phyloP scores from a whole-genome alignment of 2,888 invertebrate genomes.

The Theristus sp. region DNA sequence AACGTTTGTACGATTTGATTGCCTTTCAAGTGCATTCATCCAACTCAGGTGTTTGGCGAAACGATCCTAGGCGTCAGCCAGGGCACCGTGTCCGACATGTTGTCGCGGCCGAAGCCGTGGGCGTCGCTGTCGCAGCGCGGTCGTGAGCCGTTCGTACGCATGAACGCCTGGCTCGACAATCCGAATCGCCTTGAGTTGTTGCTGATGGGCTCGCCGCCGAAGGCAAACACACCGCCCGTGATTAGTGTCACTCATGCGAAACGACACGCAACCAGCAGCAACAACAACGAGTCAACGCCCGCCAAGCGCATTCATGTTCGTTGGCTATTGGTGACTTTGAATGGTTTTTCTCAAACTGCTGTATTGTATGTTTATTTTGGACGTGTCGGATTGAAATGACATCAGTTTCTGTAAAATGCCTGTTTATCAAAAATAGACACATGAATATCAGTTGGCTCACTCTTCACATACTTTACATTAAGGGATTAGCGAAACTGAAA shows the following conservation, averaged over 20 bases:
- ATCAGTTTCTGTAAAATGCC: no score
- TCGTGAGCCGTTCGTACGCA: conserved; percentile 79
- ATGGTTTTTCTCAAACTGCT: no score
- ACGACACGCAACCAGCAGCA: no score
- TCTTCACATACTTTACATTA: no score
- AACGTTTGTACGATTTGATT: not conserved
- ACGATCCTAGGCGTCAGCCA: conserved; percentile 86
- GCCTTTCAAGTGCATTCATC: not conserved
- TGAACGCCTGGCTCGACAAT: conserved; percentile 91
- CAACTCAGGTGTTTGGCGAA: conserved; percentile 66
- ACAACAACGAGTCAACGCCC: conserved; percentile 4
- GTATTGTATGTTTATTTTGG: no score
- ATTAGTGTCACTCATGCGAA: no score
- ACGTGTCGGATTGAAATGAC: no score
- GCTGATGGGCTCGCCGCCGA: no score
- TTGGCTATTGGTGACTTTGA: not conserved
- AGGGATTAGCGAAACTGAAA: no score
- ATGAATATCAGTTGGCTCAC: no score
- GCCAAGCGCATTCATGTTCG: conserved; percentile 12
- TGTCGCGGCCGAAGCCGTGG: conserved; percentile 97
- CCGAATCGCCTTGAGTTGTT: conserved; percentile 62
- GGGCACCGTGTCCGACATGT: conserved; percentile 67
- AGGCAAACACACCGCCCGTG: no score
- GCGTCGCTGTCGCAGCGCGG: conserved; percentile 96
- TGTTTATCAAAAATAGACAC: no score